phyloP scores from a whole-genome alignment of 2,797 vertebrate species.

The Channallabes apus region DNA sequence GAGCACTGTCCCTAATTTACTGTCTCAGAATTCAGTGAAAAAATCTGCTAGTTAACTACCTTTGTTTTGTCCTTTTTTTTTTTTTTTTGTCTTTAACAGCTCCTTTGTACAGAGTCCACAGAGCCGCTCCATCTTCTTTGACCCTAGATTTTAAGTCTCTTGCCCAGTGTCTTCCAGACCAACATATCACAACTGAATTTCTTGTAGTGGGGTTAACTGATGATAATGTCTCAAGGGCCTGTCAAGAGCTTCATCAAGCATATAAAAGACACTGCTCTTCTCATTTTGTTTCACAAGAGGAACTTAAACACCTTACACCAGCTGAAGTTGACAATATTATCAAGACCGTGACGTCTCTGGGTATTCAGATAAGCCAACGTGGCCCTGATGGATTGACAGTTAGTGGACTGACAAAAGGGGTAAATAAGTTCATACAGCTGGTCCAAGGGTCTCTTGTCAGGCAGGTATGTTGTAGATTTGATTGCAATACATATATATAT shows the following conservation, averaged over 20 bases:
- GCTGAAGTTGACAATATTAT: slow-evolving; percentile 28
- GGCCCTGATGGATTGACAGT: slow-evolving; percentile 35
- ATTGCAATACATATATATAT: neutral
- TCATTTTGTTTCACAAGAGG: slow-evolving; percentile 39
- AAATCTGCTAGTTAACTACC: neutral
- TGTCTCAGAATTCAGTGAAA: neutral
- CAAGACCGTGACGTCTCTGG: slow-evolving; percentile 5
- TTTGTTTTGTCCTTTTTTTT: neutral
- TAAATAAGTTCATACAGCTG: slow-evolving; percentile 41
- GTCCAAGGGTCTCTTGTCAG: neutral
- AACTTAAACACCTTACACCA: slow-evolving; percentile 32
- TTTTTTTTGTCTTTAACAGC: slow-evolving; percentile 20
- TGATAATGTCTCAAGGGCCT: slow-evolving; percentile 49
- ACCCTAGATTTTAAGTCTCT: neutral
- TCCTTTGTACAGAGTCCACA: neutral
- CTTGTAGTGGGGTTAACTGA: slow-evolving; percentile 54
- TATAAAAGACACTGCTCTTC: slow-evolving; percentile 59
- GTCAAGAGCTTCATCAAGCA: slow-evolving; percentile 46
- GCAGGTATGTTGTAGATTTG: slow-evolving; percentile 18
- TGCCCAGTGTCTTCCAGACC: neutral
- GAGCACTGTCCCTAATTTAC: neutral
- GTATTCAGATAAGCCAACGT: slow-evolving; percentile 25
- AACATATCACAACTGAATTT: slow-evolving; percentile 52
- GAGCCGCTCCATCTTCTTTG: neutral
- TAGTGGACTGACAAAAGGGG: slow-evolving; percentile 58